Evolutionary conservation across 2,797 vertebrate genomes (phyloP).

Genomic region (Sebastes umbrosus): DNA sequence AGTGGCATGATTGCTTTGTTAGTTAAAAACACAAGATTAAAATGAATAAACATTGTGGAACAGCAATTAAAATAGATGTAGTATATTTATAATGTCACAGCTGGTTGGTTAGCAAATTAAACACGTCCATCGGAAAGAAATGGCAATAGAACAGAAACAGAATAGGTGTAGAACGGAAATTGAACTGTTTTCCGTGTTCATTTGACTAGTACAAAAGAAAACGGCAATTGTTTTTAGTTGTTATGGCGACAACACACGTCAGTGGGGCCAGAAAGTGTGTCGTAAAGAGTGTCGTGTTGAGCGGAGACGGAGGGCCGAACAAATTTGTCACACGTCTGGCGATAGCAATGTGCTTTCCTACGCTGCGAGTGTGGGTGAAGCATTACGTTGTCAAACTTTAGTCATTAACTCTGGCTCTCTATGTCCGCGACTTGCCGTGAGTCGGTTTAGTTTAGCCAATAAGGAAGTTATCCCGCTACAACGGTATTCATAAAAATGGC

Average conservation of each 20-base stretch:
- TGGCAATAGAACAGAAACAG: too few species aligned
- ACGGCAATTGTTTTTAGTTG: too few species aligned
- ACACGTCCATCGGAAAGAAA: neutral
- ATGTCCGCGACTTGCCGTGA: neutral
- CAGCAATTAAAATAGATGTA: constrained; percentile 14
- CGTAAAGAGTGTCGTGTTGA: too few species aligned
- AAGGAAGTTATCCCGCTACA: neutral
- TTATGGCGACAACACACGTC: too few species aligned
- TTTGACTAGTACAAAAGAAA: too few species aligned
- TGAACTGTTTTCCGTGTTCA: too few species aligned
- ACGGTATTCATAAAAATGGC: neutral
- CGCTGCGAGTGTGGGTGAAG: neutral
- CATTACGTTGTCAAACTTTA: neutral
- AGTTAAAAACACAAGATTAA: neutral
- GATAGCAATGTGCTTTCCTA: neutral
- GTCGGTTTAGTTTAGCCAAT: neutral
- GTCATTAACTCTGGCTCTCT: too few species aligned
- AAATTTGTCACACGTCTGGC: neutral
- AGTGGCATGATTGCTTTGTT: constrained; percentile 1
- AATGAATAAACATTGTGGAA: constrained; percentile 10
- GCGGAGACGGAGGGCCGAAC: neutral
- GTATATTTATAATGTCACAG: constrained; percentile 14
- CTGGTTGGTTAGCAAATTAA: constrained; percentile 25
- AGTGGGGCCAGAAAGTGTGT: too few species aligned
- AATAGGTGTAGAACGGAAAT: too few species aligned